Base-by-base conservation (phyloP, 2,888 invertebrate genomes). In the Agrotis puta region DNA sequence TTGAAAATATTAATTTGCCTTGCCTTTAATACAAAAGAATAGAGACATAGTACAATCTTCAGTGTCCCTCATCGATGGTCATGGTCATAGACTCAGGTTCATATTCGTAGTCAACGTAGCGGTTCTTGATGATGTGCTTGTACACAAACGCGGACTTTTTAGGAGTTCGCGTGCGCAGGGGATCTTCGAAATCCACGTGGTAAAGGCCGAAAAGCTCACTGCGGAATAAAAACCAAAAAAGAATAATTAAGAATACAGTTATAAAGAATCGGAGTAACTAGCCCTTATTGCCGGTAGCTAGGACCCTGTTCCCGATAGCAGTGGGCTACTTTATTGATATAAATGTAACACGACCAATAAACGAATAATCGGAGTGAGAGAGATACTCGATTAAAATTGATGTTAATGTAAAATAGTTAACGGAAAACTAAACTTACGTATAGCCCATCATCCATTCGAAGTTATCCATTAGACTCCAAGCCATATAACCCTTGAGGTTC, bases 401-500 rank as follows among this genome's bases (percentile, higher is more conserved):
- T 5, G 9, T 39, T 20, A 1, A 33, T 0, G 9, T 43, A 24
- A 39, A n/a, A 22, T 14, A 48, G 3, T 14, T 1, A 13, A 22
- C 9, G 3, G 22, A 3, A 5, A 22, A 13, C 13, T 16, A 45
- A 9, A 70, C 70, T 73, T 45, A 73, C 70, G 33, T 51, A 33
- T 73, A 70, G 0, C 97, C 97, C 48, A 88, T 88, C 1, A 86
- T 88, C 97, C 97, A 97, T 85, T 97, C 97, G 53, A 97, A 96
- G 81, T 97, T 97, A 81, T 98, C 98, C 93, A 97, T 93, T 0
- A 98, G 89, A 62, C 97, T 97, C 97, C 97, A 97, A 0, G 95
- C 95, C 0, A 97, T 96, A 83, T 97, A 97, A 0, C 97, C 97
- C 47, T 82, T 86, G 0, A 97, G 61, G 2, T 81, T 78, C 0